A percentile compares a stretch with the other conserved stretches of the same genome.
Evolutionary conservation across 1,140 invertebrate species (phyloP).

Genomic region (Plutomurus gul): DNA sequence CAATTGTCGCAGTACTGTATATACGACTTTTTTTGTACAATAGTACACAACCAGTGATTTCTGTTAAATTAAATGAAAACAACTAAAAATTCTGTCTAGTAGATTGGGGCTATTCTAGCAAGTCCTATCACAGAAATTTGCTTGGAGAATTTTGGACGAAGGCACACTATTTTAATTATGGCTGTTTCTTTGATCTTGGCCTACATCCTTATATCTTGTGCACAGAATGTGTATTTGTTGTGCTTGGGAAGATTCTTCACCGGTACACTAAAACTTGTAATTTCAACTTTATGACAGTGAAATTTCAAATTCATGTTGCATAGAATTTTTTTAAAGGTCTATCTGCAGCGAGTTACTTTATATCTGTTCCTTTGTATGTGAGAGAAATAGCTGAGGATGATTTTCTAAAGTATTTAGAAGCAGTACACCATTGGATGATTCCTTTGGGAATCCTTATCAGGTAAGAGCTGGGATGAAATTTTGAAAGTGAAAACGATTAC

Average conservation of each 20-base stretch:
- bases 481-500: too few relatives aligned
- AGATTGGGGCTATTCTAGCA: neutral
- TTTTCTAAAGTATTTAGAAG: conserved; percentile 64
- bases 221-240: conserved; percentile 68
- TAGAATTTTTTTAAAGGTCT: conserved; percentile 55
- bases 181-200: conserved; percentile 79
- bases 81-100: neutral
- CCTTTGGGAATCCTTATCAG: conserved; percentile 64
- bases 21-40: neutral
- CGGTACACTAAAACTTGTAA: too few relatives aligned
- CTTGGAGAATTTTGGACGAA: conserved; percentile 76
- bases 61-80: neutral
- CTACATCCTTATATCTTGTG: conserved; percentile 73
- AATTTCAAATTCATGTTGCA: neutral
- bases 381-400: conserved; percentile 65
- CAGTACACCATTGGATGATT: neutral
- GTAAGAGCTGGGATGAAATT: too few relatives aligned
- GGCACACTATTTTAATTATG: conserved; percentile 75
- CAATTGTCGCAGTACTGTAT: conserved; percentile 65
- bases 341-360: conserved; percentile 44
- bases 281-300: too few relatives aligned
- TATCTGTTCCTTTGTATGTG: conserved; percentile 63
- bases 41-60: neutral
- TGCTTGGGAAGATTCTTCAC: conserved; percentile 73
- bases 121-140: neutral